Evolutionary conservation across 2,888 invertebrate species (phyloP), one percentile per base, ranked within the genome.

Genomic region (Odontocerum albicorne): DNA sequence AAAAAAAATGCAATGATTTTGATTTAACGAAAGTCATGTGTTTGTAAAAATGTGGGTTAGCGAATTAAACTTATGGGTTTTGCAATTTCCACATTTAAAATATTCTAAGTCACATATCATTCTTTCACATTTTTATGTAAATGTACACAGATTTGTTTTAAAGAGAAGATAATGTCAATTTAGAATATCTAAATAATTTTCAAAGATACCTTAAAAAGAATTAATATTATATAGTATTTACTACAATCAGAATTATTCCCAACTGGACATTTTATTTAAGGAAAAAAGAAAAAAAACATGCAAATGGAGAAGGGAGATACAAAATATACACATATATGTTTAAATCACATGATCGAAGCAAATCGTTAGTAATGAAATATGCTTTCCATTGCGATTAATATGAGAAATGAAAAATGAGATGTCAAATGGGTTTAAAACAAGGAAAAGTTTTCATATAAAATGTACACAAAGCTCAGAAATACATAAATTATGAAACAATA

Each of bases 191-290:
- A n/a, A n/a, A n/a, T n/a, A n/a, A n/a, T n/a, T n/a, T n/a, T n/a
- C n/a, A n/a, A n/a, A n/a, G n/a, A n/a, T n/a, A n/a, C n/a, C n/a
- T n/a, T n/a, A n/a, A n/a, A n/a, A n/a, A n/a, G n/a, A n/a, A n/a
- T n/a, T n/a, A n/a, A n/a, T n/a, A n/a, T n/a, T n/a, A n/a, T n/a
- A n/a, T n/a, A 27, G 45, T 45, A 43, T 56, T 56, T 40, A 46
- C 47, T 22, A 32, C 42, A 43, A 47, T 47, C 35, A 42, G 51
- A 33, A 19, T n/a, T 32, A 42, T 43, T 59, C 35, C 51, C 39
- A 66, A 62, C n/a, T 65, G 51, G 12, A 66, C 62, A 10, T 45
- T 12, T 61, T 52, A 35, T 65, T 62, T 15, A 66, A 65, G 39
- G 66, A 55, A 49, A 68, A 67, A n/a, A 38, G 66, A 6, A 13